Conservation (phyloP, 1,140 invertebrate genomes). For the Danaus plexippus region DNA sequence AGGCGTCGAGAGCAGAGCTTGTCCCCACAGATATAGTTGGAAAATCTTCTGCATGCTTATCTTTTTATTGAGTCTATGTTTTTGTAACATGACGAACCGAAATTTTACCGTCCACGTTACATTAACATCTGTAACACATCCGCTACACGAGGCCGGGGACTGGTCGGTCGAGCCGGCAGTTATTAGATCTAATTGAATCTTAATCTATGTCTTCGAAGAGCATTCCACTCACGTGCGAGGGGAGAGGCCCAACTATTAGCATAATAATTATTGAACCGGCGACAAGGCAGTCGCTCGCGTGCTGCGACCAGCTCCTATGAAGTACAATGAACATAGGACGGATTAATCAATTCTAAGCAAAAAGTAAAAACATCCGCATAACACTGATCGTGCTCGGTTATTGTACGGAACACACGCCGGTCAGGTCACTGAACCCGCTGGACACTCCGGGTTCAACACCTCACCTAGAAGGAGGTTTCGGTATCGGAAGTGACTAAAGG, state of each 20-base stretch:
- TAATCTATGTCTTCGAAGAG: slow-evolving; percentile 24
- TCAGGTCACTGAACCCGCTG: no score
- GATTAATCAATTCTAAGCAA: slow-evolving; percentile 33
- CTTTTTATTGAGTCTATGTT: no score
- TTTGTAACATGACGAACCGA: no score
- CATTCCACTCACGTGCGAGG: slow-evolving; percentile 46
- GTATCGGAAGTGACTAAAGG: no score
- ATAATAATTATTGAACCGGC: slow-evolving; percentile 57
- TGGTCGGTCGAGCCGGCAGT: no score
- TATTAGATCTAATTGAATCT: slow-evolving; percentile 11
- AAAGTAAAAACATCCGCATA: slow-evolving; percentile 30
- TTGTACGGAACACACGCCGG: no score
- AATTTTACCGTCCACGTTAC: neutral
- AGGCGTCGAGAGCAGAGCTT: no score
- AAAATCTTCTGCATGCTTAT: no score
- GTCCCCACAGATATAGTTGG: no score
- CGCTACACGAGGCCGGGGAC: slow-evolving; percentile 17
- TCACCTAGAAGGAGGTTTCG: no score
- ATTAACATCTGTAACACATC: slow-evolving; percentile 4
- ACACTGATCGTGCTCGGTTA: slow-evolving; percentile 16
- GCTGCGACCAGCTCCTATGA: slow-evolving; percentile 15
- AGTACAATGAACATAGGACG: slow-evolving; percentile 11
- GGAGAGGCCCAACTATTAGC: slow-evolving; percentile 52
- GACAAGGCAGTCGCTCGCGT: slow-evolving; percentile 43
- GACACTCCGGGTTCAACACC: no score